Conservation (phyloP, 2,113 vertebrate species). For the Emydura subglobosa region DNA sequence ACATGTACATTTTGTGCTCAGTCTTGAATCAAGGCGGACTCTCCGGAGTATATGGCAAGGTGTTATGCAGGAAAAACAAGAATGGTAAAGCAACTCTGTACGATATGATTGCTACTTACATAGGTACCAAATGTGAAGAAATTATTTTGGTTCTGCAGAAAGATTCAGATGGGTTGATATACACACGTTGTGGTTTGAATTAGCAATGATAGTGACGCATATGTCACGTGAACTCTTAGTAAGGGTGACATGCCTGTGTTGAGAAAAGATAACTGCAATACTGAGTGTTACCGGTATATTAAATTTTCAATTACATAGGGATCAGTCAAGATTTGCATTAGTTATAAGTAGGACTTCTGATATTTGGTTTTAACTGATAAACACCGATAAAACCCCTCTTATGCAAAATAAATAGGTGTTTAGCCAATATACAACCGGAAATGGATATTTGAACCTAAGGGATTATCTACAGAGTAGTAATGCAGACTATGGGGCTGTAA, state of each 20-base stretch:
- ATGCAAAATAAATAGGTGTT: not conserved
- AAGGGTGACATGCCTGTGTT: not conserved
- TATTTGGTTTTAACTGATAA: not conserved
- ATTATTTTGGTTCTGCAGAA: not conserved
- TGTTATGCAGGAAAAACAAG: not conserved
- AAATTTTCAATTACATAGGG: fast-evolving
- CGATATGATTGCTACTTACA: not conserved
- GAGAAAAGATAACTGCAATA: not conserved
- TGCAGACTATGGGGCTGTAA: not conserved
- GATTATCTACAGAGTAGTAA: not conserved
- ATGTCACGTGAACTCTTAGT: not conserved
- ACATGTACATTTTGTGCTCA: fast-evolving
- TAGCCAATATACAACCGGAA: not conserved
- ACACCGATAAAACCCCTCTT: not conserved
- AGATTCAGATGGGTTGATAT: not conserved
- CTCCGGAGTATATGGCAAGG: not conserved
- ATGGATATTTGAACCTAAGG: not conserved
- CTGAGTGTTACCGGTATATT: fast-evolving
- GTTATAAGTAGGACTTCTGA: not conserved
- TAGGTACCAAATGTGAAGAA: fast-evolving
- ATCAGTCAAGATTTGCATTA: not conserved
- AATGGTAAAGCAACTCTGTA: not conserved
- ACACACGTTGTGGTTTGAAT: not conserved
- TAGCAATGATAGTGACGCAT: not conserved
- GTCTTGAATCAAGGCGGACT: not conserved